Conservation (phyloP, 1,140 invertebrate species). For the Cydia amplana region DNA sequence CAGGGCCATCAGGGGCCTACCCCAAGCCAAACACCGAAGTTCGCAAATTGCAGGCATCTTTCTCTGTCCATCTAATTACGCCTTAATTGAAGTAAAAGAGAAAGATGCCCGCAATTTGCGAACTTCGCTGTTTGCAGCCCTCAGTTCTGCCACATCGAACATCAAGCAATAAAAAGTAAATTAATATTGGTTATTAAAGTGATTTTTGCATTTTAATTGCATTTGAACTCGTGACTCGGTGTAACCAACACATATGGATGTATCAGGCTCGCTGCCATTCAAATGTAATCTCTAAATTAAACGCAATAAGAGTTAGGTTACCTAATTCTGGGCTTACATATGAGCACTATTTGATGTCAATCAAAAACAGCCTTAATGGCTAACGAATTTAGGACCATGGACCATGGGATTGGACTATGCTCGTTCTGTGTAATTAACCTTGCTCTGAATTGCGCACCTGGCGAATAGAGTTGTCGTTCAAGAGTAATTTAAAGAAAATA, state of each 20-base stretch:
- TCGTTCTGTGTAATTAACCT: neutral
- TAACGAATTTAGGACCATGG: constrained; percentile 3
- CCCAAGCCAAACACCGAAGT: no score
- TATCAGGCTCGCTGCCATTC: neutral
- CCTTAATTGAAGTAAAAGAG: no score
- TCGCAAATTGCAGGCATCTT: no score
- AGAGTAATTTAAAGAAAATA: constrained; percentile 27
- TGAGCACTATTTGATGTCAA: constrained; percentile 2
- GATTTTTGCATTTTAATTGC: constrained; percentile 24
- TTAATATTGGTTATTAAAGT: neutral
- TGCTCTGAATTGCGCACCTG: constrained; percentile 27
- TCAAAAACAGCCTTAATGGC: neutral
- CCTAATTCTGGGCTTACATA: neutral
- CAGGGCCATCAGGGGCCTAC: no score
- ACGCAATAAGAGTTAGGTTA: neutral
- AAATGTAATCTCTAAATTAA: neutral
- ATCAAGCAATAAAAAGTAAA: constrained; percentile 19
- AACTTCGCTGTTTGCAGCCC: no score
- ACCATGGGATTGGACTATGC: neutral
- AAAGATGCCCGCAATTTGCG: no score
- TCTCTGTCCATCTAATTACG: no score
- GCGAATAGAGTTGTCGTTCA: constrained; percentile 1
- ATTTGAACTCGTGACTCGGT: constrained; percentile 22
- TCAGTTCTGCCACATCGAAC: neutral
- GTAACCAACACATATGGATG: constrained; percentile 22